A percentile compares a stretch with the other conserved stretches of the same genome.
phyloP scores from a whole-genome alignment of 1,140 invertebrate genomes.

The Ptiloglossa arizonensis region DNA sequence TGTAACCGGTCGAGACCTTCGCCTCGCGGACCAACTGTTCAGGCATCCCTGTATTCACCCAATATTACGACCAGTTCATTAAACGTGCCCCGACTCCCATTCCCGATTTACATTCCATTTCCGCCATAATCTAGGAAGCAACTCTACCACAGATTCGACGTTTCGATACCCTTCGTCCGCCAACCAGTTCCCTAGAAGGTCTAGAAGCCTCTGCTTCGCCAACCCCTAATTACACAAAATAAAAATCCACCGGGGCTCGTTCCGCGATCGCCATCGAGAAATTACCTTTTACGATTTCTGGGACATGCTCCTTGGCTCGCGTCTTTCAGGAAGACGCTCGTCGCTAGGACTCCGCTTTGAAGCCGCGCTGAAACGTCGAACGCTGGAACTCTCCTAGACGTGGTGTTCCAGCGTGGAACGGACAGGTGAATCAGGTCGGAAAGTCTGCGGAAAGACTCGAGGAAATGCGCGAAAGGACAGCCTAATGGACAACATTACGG shows the following conservation, averaged over 20 bases:
- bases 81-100: too few relatives aligned
- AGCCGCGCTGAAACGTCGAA: background rate
- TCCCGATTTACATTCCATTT: background rate
- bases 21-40: too few relatives aligned
- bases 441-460: background rate
- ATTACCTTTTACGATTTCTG: slow-evolving; percentile 42
- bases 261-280: background rate
- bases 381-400: background rate
- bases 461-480: slow-evolving; percentile 42
- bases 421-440: slow-evolving; percentile 29
- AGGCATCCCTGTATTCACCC: too few relatives aligned
- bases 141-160: slow-evolving; percentile 10
- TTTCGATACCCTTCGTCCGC: background rate
- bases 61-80: background rate
- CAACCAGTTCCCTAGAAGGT: background rate
- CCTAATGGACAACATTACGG: slow-evolving; percentile 45
- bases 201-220: background rate
- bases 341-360: slow-evolving; percentile 1
- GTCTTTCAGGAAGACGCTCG: background rate
- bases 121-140: background rate
- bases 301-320: background rate
- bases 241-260: slow-evolving; percentile 6
- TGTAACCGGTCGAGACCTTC: too few relatives aligned
- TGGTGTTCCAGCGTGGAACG: background rate
- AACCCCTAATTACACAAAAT: slow-evolving; percentile 32